Evolutionary conservation across 2,797 vertebrate species (phyloP).

Genomic region (Sebastes vulpes): DNA sequence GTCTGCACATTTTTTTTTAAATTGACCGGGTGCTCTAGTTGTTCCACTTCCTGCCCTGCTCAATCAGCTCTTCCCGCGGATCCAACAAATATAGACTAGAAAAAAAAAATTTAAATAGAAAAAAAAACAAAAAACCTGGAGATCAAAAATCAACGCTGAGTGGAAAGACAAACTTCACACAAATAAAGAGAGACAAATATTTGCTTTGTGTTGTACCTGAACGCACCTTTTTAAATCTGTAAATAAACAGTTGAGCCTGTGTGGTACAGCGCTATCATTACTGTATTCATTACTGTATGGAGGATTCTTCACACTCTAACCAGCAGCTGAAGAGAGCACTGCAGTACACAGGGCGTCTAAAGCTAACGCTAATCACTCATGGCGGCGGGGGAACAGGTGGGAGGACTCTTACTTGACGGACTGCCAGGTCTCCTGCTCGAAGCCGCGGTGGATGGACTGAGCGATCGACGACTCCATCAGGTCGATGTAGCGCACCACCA

Average conservation of each 20-base stretch:
- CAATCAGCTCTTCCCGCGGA: neutral
- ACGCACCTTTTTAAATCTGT: neutral
- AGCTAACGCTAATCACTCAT: neutral
- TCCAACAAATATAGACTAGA: neutral
- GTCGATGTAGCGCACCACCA: constrained; percentile 97
- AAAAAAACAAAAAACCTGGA: too few species aligned
- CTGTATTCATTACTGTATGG: neutral
- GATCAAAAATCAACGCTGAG: neutral
- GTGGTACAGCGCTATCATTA: neutral
- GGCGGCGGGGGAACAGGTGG: neutral
- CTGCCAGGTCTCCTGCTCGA: constrained; percentile 97
- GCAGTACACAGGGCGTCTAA: neutral
- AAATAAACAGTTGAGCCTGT: neutral
- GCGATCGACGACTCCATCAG: constrained; percentile 99
- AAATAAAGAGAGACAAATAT: neutral
- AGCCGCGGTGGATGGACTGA: constrained; percentile 96
- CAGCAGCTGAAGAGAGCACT: neutral
- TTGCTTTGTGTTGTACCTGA: neutral
- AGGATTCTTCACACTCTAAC: neutral
- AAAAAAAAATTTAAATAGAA: too few species aligned
- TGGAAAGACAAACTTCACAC: neutral
- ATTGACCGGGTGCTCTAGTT: neutral
- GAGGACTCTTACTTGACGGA: constrained; percentile 92
- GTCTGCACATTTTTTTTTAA: neutral
- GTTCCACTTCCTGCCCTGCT: neutral